Evolutionary conservation across 2,888 invertebrate genomes (phyloP), one percentile per base, ranked within the genome.

Genomic region (Chironomus tentans): DNA sequence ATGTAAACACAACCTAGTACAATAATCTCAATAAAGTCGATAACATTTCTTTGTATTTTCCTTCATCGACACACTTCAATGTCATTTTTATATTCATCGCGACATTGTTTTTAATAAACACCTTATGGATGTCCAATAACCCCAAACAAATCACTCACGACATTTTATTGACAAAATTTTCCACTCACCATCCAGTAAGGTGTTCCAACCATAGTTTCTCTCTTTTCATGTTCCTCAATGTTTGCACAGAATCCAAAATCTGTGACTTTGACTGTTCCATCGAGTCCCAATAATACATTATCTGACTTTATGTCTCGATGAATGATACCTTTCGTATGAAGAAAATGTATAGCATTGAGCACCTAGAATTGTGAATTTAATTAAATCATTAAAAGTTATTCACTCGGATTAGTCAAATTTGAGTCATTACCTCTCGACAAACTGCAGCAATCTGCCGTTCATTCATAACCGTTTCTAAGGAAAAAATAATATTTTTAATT

Each of bases 181-280:
- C 1, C 7, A 38, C 38, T 38, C 10, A 38, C 38, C 97, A 98
- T 98, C 98, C 97, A 97, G 81, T 96, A 97, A 0, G 97, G 97
- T 0, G 97, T 97, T n/a, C 97, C 97, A 0, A 97, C 97, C 94
- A 97, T 95, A 0, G 97, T 97, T 82, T 94, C 94, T n/a, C 96
- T 86, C 82, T 98, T 97, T 81, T 96, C 94, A 79, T 96, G 97
- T 0, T 94, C 95, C 62, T 92, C 90, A 76, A 98, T 93, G 82
- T 98, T 98, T 3, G 98, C 98, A 85, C 97, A 98, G 85, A 98
- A 98, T 7, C 98, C 98, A 84, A 98, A 98, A 84, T 98, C 98
- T 0, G 95, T 95, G 0, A 95, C 93, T 86, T 95, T 95, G 0
- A 95, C 94, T 0, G 89, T 88, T 1, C 97, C 97, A 80, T 95